Base-by-base conservation (phyloP, 2,797 vertebrate genomes). In the Gastrophryne carolinensis region DNA sequence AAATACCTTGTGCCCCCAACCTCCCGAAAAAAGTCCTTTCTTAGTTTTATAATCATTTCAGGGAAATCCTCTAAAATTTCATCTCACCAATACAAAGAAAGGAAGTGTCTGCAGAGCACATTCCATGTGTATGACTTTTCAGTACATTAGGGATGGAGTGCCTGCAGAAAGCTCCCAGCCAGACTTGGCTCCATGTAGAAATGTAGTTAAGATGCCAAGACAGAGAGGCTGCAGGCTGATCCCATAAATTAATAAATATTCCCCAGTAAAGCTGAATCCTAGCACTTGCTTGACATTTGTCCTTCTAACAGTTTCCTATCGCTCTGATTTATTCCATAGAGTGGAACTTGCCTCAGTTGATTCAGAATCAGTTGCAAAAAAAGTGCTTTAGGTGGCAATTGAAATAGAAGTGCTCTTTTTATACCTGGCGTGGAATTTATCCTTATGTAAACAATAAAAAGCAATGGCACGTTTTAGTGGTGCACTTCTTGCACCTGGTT, bases 121-220 rank as follows among this genome's bases (percentile, higher is more conserved):
- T 83, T 86, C 83, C 83, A 78, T 87, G 86, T 87, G 86, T 86
- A 87, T 85, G 77, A 65, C 82, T 84, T 85, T 85, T 85, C 83
- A 78, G 83, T 83, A 84, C 83, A 86, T 86, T 81, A 82, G 81
- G 82, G 79, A 82, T 86, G 83, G 75, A 84, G 82, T 81, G 78
- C 78, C 85, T 87, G 80, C 61, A 82, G 81, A 80, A 84, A 82
- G 82, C 81, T 83, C 80, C 82, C 82, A 72, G 83, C 82, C 81
- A 85, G 84, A 82, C 79, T 73, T 64, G 54, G 83, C 69, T 79
- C 68, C 19, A 79, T 78, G 82, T 83, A 81, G 82, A 83, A 44
- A 71, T 78, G 79, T 75, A 49, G 21, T 53, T 64, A 68, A 80
- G 66, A 78, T 84, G 83, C 86, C 83, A 85, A 82, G 81, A 83